Base-by-base conservation (phyloP, 2,797 vertebrate genomes). In the Clarias laeviceps region DNA sequence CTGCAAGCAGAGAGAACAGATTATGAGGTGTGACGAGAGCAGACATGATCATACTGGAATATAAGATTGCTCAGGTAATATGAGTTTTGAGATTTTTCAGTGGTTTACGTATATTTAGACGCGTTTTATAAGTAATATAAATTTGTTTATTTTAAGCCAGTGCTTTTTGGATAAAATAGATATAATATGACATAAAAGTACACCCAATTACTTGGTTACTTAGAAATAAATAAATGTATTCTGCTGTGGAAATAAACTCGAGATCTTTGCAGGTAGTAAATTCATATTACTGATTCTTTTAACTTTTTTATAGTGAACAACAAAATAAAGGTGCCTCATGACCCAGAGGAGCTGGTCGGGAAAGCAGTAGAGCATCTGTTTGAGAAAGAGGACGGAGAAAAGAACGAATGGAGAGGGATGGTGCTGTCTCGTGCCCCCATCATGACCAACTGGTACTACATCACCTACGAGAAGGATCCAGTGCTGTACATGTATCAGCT, bases 371-470 rank as follows among this genome's bases (percentile, higher is more conserved):
- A 96, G 88, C 96, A 96, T 92, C 93, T 95, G 86, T 96, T 96
- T 40, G 95, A 96, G 88, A 96, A 96, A 91, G 96, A 96, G 89
- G 95, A 95, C 0, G 96, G 96, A 0, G 95, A 95, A 85, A 96
- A 96, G 89, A 96, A 96, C 4, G 96, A 96, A 89, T 96, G 96
- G 96, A 91, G 96, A 77, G 96, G 96, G 73, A 96, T 96, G 96
- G 96, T 96, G 85, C 92, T 96, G n/a, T 96, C 96, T 69, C 92
- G 95, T 11, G 96, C 96, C n/a, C 96, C 96, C 87, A 92, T 96
- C 89, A 96, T 96, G 96, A 96, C 95, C 89, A 95, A 96, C 92
- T 96, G 96, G 96, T 96, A 96, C 90, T 96, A 96, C 92, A 96
- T 96, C 92, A 96, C 96, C 82, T 96, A 96, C 1, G 96, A 96